Evolutionary conservation across 2,113 vertebrate species (phyloP).

Genomic region (Microtus oregoni): DNA sequence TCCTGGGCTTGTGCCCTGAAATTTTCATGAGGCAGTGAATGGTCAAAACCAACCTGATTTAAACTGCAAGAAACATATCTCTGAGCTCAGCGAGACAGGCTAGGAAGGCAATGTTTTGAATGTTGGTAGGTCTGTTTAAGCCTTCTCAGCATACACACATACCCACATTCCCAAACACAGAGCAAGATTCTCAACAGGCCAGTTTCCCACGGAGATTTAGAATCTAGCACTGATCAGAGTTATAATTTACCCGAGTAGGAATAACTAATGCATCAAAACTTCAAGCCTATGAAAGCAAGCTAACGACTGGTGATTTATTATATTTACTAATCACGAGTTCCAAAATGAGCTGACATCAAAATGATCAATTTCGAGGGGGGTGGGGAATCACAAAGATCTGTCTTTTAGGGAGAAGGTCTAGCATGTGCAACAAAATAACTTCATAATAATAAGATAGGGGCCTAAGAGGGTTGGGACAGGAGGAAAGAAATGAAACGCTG

Average conservation of each 20-base stretch:
- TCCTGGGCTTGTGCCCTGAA: neutral
- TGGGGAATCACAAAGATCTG: constrained; percentile 34
- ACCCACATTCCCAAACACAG: constrained; percentile 72
- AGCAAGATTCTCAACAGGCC: constrained; percentile 69
- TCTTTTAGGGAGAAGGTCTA: constrained; percentile 55
- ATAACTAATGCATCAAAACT: constrained; percentile 83
- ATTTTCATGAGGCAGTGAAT: constrained; percentile 47
- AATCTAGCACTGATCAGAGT: constrained; percentile 49
- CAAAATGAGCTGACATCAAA: constrained; percentile 80
- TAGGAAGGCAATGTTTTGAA: constrained; percentile 19
- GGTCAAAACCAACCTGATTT: constrained; percentile 33
- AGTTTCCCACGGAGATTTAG: constrained; percentile 70
- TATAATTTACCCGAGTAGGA: constrained; percentile 51
- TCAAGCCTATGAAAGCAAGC: constrained; percentile 51
- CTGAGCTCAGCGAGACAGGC: neutral
- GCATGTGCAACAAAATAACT: constrained; percentile 46
- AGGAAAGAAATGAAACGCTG: neutral
- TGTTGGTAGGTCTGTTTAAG: neutral
- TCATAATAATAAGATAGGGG: neutral
- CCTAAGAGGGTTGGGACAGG: constrained; percentile 21
- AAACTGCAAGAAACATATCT: constrained; percentile 34
- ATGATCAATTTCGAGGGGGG: constrained; percentile 81
- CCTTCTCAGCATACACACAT: neutral
- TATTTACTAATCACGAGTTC: constrained; percentile 82
- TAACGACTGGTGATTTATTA: constrained; percentile 80